A percentile compares a stretch with the other conserved stretches of the same genome.
Evolutionary conservation across 2,797 vertebrate species (phyloP).

Genomic region (Lepilemur septentrionalis): DNA sequence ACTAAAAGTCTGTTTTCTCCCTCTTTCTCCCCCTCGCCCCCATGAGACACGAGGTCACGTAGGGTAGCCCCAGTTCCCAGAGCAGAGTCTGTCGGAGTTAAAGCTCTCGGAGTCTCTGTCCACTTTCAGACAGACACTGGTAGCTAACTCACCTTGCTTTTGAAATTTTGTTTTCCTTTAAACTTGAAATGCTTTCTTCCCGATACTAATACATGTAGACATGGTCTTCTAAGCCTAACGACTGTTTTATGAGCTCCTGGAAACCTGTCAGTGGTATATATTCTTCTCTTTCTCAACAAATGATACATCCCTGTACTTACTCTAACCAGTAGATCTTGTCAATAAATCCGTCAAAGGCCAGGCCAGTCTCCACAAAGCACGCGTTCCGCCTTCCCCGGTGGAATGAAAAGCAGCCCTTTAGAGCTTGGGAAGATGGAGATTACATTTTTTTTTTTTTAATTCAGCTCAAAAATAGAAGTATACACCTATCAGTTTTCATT

Average conservation of each 20-base stretch:
- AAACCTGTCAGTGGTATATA: background rate
- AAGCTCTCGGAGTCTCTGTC: background rate
- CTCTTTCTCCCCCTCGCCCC: background rate
- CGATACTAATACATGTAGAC: background rate
- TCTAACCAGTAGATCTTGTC: slow-evolving; percentile 9
- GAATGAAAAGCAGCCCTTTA: background rate
- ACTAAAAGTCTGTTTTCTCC: background rate
- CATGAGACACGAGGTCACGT: background rate
- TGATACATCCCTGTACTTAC: background rate
- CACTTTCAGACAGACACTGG: background rate
- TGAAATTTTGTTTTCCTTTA: slow-evolving; percentile 42
- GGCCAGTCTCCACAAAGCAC: slow-evolving; percentile 11
- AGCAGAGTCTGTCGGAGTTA: background rate
- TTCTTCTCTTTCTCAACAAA: slow-evolving; percentile 11
- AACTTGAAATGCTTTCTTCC: slow-evolving; percentile 46
- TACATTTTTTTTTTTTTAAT: background rate
- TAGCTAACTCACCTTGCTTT: slow-evolving; percentile 25
- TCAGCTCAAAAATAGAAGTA: background rate
- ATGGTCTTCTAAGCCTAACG: background rate
- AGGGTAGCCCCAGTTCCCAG: background rate
- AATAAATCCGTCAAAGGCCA: slow-evolving; percentile 49
- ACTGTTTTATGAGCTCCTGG: slow-evolving; percentile 35
- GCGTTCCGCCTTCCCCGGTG: background rate
- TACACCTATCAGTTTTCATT: slow-evolving; percentile 15
- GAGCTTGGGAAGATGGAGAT: background rate